Evolutionary conservation across 2,888 invertebrate species (phyloP).

Genomic region (Tenthredo notha): DNA sequence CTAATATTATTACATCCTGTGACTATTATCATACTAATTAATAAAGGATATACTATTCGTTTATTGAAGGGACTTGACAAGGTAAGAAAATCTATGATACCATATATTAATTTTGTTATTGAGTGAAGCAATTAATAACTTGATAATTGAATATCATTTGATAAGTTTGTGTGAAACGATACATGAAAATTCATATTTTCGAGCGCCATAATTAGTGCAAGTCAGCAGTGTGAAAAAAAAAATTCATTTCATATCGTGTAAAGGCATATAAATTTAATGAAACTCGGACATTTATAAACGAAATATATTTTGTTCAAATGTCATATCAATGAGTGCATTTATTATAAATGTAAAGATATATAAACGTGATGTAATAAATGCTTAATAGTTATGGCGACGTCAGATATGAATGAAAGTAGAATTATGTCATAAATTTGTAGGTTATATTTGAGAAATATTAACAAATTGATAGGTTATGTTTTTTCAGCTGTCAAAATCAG

Average conservation of each 20-base stretch:
- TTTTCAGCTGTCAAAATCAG: slow-evolving; percentile 67
- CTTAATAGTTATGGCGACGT: neutral
- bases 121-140: neutral
- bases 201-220: neutral
- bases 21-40: neutral
- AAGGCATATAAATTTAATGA: neutral
- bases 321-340: neutral
- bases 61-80: neutral
- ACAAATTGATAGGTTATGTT: slow-evolving; percentile 60
- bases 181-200: neutral
- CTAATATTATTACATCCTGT: slow-evolving; percentile 13
- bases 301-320: neutral
- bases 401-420: neutral
- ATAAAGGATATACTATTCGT: neutral
- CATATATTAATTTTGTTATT: neutral
- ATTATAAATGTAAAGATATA: neutral
- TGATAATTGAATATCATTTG: neutral
- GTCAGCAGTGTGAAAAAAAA: neutral
- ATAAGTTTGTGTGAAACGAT: neutral
- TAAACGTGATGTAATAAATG: neutral
- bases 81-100: neutral
- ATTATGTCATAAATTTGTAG: slow-evolving; percentile 2
- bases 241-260: neutral
- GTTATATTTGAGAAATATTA: neutral
- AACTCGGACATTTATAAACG: neutral